Percentiles rank a stretch among this genome's conserved stretches.
These are phyloP conservation scores for Schizotus pectinicornis DNA, from an alignment of 2,888 invertebrate species.

Conservation along the genomic window DNA sequence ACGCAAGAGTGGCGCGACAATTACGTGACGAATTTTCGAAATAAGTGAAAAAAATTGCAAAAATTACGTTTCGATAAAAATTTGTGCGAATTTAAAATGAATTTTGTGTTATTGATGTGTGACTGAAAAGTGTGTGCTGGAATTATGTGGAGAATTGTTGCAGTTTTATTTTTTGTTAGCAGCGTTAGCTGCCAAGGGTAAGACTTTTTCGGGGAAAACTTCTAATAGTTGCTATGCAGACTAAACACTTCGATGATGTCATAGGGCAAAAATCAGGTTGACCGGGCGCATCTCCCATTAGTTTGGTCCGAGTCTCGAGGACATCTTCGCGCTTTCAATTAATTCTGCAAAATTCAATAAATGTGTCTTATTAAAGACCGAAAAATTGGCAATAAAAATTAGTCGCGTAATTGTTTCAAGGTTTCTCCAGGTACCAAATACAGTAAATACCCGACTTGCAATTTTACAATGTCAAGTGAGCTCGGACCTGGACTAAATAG, in stretches of 20 bases:
- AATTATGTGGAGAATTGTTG: slow-evolving; percentile 14
- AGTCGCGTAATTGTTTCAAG: background rate
- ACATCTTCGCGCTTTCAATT: background rate
- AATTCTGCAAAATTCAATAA: background rate
- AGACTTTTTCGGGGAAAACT: background rate
- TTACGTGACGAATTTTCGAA: background rate
- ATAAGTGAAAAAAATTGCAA: background rate
- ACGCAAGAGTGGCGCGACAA: background rate
- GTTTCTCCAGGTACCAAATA: background rate
- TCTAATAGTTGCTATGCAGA: background rate
- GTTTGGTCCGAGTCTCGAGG: background rate
- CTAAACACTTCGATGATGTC: slow-evolving; percentile 14
- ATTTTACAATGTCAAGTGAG: too few species aligned
- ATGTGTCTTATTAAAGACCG: background rate
- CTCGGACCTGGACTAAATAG: too few species aligned
- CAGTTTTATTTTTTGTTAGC: slow-evolving; percentile 7
- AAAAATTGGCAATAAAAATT: background rate
- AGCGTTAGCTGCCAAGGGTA: slow-evolving; percentile 17
- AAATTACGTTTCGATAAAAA: background rate
- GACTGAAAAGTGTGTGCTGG: background rate
- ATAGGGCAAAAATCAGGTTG: background rate
- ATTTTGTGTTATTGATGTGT: background rate
- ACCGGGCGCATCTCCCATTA: background rate
- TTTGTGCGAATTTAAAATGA: background rate
- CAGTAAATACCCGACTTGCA: too few species aligned